Base-by-base conservation (phyloP, 2,797 vertebrate genomes). In the Oceanodroma leucorhoa region DNA sequence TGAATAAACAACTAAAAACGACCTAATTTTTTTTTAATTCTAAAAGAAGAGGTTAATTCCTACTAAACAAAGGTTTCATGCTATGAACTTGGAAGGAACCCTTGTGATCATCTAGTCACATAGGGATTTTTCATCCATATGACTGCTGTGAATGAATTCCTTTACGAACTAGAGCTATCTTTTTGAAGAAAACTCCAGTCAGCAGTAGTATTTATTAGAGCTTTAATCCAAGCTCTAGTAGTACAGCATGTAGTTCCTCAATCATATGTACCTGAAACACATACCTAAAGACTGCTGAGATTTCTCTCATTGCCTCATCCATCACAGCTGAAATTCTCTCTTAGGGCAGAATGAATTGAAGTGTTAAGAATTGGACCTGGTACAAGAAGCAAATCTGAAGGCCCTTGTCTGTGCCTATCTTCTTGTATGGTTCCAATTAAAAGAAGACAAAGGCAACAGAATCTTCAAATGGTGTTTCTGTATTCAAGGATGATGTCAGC, bases 231-330 rank as follows among this genome's bases (percentile, higher is more conserved):
- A 60, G 43, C 36, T 93, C 57, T 61, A 38, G 30, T 77, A 77
- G 29, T 79, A 76, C 48, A 82, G 19, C 12, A 40, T 9, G 2
- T 80, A 27, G 29, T 66, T 83, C 29, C 41, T 95, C 38, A 77
- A 27, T 92, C 95, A 95, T 96, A 96, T 94, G 90, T 97, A 94
- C 81, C 73, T 93, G 97, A 98, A 98, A 97, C 97, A 73, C 96
- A 50, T 86, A 38, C 73, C 72, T 92, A 73, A 94, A 93, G 84
- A 66, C 66, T 79, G 50, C 32, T 87, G 61, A 89, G 75, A 87
- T 87, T 97, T 84, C 36, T 94, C 55, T 98, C 97, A 97, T 98
- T 98, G 94, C 96, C 94, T 93, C 40, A 83, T 89, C 76, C 77
- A 38, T 95, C 85, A 89, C 77, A 87, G 61, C 50, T 88, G 66